A percentile compares a stretch with the other conserved stretches of the same genome.
phyloP scores from a whole-genome alignment of 1,140 invertebrate species.

The Plectrocnemia conspersa region DNA sequence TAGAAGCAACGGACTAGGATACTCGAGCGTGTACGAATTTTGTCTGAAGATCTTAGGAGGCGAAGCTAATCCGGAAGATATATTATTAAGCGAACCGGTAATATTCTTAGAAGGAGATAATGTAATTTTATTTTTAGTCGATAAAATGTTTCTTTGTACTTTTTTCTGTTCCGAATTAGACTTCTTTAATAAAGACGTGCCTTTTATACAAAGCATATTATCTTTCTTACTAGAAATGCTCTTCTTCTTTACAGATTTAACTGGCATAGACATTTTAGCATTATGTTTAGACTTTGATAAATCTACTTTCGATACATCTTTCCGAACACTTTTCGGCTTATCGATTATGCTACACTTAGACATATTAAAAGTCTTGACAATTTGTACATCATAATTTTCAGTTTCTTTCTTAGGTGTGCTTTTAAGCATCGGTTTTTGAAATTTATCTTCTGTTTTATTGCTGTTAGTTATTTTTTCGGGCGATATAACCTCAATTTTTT shows the following conservation, averaged over 20 bases:
- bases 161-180: slow-evolving; percentile 14
- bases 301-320: too few species aligned
- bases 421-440: too few species aligned
- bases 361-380: too few species aligned
- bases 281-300: slow-evolving; percentile 18
- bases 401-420: too few species aligned
- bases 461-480: too few species aligned
- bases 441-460: too few species aligned
- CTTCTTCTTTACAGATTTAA: slow-evolving; percentile 22
- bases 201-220: slow-evolving; percentile 3
- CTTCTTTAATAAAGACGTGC: neutral
- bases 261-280: slow-evolving; percentile 8
- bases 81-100: slow-evolving; percentile 47
- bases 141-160: slow-evolving; percentile 1
- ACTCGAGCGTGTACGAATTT: slow-evolving; percentile 59
- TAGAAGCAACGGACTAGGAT: slow-evolving; percentile 57
- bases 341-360: too few species aligned
- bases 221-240: slow-evolving; percentile 25
- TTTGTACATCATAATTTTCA: too few species aligned
- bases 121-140: slow-evolving; percentile 12
- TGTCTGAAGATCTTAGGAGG: slow-evolving; percentile 53
- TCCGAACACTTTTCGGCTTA: too few species aligned
- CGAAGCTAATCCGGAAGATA: slow-evolving; percentile 40
- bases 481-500: too few species aligned
- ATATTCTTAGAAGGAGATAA: slow-evolving; percentile 44